Base-by-base conservation (phyloP, 30 jellyfish, hydroid and myxozoan genomes). In the Turritopsis rubra region DNA sequence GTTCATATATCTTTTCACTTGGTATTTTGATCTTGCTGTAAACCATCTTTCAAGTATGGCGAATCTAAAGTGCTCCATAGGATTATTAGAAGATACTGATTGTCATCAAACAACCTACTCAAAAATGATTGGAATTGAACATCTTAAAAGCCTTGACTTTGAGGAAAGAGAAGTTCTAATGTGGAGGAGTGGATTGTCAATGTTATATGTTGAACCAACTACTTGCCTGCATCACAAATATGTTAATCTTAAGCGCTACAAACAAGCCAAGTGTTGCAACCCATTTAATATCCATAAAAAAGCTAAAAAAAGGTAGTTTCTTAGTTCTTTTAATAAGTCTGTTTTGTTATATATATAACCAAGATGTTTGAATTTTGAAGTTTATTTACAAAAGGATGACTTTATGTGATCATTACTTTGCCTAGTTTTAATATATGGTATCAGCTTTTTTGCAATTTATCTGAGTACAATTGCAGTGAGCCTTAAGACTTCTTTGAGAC, bases 101-200 rank as follows among this genome's bases (percentile, higher is more conserved):
- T 41, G 60, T 41, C 60, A 41, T 41, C 60, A 3, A 13, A 41
- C 5, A 41, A 41, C 60, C 9, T 41, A 41, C 13, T 3, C 60
- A 41, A 41, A 5, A 3, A 3, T 41, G 60, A 5, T 3, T 3
- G 60, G 60, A 41, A 41, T 3, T 41, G 60, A 41, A 41, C 9
- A 41, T 41, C 13, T 41, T 41, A 41, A 41, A 41, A 13, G 13
- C 13, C 60, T 41, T 41, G 5, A 5, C 13, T 13, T 13, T 41
- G 60, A 41, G 7, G 82, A 81, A 16, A 28, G 85, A 65, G 88
- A 81, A 81, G 22, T 81, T 7, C 22, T 81, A 52, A 52, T 72
- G 88, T 81, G 88, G 85, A 81, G 88, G 75, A 52, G 73, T 21
- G 85, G 85, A 41, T 82, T 66, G 26, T 81, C 85, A 25, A 54